These are phyloP conservation scores for Chaenodraco wilsoni DNA, from an alignment of 2,797 vertebrate species.

Conservation along the genomic window DNA sequence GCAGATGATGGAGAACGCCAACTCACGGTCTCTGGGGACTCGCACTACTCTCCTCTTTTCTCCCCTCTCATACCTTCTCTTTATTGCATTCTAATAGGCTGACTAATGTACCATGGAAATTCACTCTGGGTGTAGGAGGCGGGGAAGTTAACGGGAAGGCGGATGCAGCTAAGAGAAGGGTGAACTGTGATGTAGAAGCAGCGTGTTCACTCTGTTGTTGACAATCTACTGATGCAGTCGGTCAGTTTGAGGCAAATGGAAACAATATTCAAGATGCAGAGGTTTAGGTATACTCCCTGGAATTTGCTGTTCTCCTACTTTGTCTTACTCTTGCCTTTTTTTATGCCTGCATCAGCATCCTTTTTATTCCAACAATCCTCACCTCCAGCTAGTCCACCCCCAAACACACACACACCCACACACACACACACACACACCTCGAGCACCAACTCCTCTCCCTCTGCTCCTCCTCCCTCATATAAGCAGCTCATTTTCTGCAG, in stretches of 20 bases:
- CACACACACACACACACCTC: slow-evolving; percentile 25
- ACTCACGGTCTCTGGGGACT: slow-evolving; percentile 89
- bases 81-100: slow-evolving; percentile 98
- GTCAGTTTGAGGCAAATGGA: slow-evolving; percentile 44
- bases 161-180: slow-evolving; percentile 48
- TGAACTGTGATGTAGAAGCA: slow-evolving; percentile 27
- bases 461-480: slow-evolving; percentile 75
- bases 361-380: slow-evolving; percentile 47
- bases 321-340: slow-evolving; percentile 76
- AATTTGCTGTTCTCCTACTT: slow-evolving; percentile 67
- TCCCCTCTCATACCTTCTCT: slow-evolving; percentile 88
- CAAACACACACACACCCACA: slow-evolving; percentile 14
- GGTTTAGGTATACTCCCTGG: slow-evolving; percentile 5
- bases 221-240: slow-evolving; percentile 20
- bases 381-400: slow-evolving; percentile 23
- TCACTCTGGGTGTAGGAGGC: slow-evolving; percentile 88
- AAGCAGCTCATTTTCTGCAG: slow-evolving; percentile 90
- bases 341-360: slow-evolving; percentile 52
- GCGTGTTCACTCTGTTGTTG: slow-evolving; percentile 22
- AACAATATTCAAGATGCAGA: slow-evolving; percentile 39
- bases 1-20: slow-evolving; percentile 95
- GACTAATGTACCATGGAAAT: slow-evolving; percentile 99
- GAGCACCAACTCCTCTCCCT: slow-evolving; percentile 46
- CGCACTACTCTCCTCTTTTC: slow-evolving; percentile 58
- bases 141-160: slow-evolving; percentile 53